Conservation (phyloP, 1,140 invertebrate genomes). For the Papilio dardanus region DNA sequence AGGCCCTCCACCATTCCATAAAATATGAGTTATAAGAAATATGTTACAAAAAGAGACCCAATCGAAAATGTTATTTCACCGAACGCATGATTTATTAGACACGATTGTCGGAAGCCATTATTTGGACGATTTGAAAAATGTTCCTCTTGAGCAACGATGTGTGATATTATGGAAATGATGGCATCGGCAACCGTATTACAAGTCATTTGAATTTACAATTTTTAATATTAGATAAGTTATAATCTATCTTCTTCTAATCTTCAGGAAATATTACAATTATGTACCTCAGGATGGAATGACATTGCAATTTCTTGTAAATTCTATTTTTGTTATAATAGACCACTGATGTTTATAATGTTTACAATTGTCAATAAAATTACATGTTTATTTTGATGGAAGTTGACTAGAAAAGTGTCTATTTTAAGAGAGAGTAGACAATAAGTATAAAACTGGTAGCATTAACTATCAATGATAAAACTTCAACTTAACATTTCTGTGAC, state of each 20-base stretch:
- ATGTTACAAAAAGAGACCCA: background rate
- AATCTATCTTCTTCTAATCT: background rate
- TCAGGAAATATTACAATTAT: background rate
- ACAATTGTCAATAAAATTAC: too few species aligned
- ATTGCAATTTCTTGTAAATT: background rate
- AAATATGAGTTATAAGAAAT: constrained; percentile 4
- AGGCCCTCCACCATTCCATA: background rate
- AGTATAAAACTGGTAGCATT: background rate
- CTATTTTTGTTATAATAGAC: too few species aligned
- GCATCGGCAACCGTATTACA: background rate
- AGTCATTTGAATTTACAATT: constrained; percentile 10
- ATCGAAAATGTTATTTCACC: constrained; percentile 2
- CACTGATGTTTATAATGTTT: too few species aligned
- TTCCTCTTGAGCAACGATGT: constrained; percentile 13
- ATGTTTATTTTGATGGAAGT: too few species aligned
- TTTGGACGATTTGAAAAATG: constrained; percentile 21
- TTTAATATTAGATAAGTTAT: constrained; percentile 8
- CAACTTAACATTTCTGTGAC: background rate
- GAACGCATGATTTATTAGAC: constrained; percentile 10
- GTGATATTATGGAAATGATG: background rate
- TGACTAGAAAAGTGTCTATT: too few species aligned
- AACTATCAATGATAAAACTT: background rate
- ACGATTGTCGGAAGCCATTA: constrained; percentile 20
- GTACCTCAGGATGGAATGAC: background rate
- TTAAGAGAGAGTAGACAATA: too few species aligned